phyloP scores from a whole-genome alignment of 2,797 vertebrate genomes.

The Pantherophis vulpinus region DNA sequence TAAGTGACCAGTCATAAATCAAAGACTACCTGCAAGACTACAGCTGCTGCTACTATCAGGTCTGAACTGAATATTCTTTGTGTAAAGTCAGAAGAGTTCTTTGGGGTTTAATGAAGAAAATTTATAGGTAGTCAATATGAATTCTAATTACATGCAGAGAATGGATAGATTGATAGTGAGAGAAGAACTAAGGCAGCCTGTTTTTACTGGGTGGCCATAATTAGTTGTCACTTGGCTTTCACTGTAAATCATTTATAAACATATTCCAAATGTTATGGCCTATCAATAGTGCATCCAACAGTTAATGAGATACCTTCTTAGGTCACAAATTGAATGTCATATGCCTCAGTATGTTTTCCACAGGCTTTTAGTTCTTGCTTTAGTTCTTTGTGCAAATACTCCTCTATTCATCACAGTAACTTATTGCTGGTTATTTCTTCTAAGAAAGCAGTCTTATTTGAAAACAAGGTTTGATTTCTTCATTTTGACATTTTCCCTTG shows the following conservation, averaged over 20 bases:
- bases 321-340: conserved; percentile 65
- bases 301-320: conserved; percentile 71
- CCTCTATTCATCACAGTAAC: conserved; percentile 33
- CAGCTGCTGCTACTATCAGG: neutral
- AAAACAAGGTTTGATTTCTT: conserved; percentile 30
- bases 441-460: conserved; percentile 41
- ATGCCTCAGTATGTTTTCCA: conserved; percentile 64
- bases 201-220: conserved; percentile 41
- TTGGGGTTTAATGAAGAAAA: conserved; percentile 50
- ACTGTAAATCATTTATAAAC: conserved; percentile 67
- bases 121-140: conserved; percentile 50
- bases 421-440: conserved; percentile 48
- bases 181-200: conserved; percentile 45
- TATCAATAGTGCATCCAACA: conserved; percentile 66
- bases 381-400: conserved; percentile 58
- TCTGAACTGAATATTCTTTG: neutral
- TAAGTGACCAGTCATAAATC: neutral
- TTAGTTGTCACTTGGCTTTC: conserved; percentile 61
- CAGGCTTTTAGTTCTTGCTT: conserved; percentile 41
- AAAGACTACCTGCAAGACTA: neutral
- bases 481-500: neutral
- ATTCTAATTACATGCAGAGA: conserved; percentile 55
- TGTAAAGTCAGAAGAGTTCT: conserved; percentile 10
- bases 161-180: conserved; percentile 46
- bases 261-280: conserved; percentile 57